phyloP scores from a whole-genome alignment of 2,113 vertebrate genomes.

The Motacilla tschutschensis region DNA sequence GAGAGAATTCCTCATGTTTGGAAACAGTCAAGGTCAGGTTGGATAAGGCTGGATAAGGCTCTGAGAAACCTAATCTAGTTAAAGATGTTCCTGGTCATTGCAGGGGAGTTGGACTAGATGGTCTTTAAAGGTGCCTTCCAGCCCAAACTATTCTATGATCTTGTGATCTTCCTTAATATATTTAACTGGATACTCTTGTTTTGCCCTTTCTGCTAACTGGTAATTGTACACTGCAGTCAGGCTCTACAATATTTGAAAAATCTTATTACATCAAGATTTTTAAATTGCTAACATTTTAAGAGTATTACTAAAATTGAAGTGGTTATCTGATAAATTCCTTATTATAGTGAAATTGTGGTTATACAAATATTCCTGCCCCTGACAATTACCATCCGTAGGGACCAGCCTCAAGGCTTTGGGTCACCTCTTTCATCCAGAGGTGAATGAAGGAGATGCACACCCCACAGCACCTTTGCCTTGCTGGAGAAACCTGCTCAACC shows the following conservation, averaged over 20 bases:
- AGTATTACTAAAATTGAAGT: background rate
- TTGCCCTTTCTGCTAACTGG: background rate
- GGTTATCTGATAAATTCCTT: background rate
- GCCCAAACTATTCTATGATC: background rate
- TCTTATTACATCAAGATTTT: background rate
- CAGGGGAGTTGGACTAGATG: background rate
- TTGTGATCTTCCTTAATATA: background rate
- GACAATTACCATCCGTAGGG: background rate
- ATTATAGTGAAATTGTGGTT: background rate
- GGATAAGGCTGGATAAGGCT: accelerated
- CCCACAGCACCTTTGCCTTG: background rate
- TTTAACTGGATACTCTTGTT: background rate
- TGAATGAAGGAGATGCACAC: background rate
- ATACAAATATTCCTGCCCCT: background rate
- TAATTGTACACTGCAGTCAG: background rate
- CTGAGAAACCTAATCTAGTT: background rate
- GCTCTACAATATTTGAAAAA: background rate
- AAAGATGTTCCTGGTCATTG: background rate
- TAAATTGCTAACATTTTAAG: background rate
- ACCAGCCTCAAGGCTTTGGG: background rate
- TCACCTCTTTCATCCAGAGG: background rate
- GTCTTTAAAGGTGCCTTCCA: background rate
- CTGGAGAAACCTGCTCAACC: background rate
- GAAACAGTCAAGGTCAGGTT: background rate
- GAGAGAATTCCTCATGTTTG: background rate